Base-by-base conservation (phyloP, 2,888 invertebrate species). In the Buathra laborator region DNA sequence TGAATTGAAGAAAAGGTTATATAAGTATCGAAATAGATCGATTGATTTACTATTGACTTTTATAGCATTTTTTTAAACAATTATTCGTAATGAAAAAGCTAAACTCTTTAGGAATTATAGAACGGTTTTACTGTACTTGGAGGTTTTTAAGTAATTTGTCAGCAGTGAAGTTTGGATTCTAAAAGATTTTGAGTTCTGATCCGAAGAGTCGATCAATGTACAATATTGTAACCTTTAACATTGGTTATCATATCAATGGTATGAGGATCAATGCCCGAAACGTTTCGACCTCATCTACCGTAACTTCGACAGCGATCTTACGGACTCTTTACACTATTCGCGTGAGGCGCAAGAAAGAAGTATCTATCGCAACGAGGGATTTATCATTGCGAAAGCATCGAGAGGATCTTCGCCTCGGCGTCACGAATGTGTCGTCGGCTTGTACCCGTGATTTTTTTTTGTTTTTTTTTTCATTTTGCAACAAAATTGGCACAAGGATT, bases 401-500 rank as follows among this genome's bases (percentile, higher is more conserved):
- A 56, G 24, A 71, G 71, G 43, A 71, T 71, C 53, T 56, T 66
- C 62, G 67, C 37, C 51, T 43, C 53, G 66, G 46, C n/a, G 29
- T 16, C 43, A 51, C 64, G 53, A 64, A 68, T 56, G 48, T 68
- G 75, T 62, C 74, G 53, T 66, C 32, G 67, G 56, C 37, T 64
- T 67, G 46, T 29, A 86, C 83, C 7, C 74, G 9, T 19, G 80
- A 85, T 86, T 84, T 77, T 78, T 77, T 87, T 86, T 81, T n/a
- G n/a, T n/a, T 87, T 82, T 82, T 51, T 19, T 10, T 48, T 48
- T n/a, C 24, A 48, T 48, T 62, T 68, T 48, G 16, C 67, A 70
- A 71, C 71, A 77, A 67, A 88, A 88, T 66, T 87, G 76, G 88
- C 85, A 86, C 88, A 88, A 89, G 89, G 88, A 88, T 88, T 83